Evolutionary conservation across 1,140 invertebrate species (phyloP).

Genomic region (Plutomurus gul): DNA sequence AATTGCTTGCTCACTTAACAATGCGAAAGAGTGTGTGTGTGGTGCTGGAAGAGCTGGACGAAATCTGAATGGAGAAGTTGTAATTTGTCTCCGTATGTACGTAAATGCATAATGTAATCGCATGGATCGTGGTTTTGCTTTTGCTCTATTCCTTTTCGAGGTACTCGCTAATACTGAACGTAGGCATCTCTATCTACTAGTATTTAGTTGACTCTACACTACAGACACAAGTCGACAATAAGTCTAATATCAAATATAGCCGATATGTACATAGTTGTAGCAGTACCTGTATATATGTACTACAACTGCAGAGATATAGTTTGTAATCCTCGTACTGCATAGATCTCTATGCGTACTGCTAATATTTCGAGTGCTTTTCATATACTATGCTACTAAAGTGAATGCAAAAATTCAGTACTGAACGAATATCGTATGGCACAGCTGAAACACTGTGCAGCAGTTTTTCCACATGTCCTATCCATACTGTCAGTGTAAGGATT

Average conservation of each 20-base stretch:
- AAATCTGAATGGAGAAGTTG: slow-evolving; percentile 12
- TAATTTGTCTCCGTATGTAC: slow-evolving; percentile 33
- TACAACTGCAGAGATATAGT: background rate
- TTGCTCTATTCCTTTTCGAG: too few relatives aligned
- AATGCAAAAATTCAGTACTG: slow-evolving; percentile 1
- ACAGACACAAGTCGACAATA: too few relatives aligned
- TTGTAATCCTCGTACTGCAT: too few relatives aligned
- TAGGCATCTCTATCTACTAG: background rate
- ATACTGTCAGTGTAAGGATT: background rate
- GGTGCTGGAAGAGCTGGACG: slow-evolving; percentile 14
- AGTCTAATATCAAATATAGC: too few relatives aligned
- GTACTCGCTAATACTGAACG: too few relatives aligned
- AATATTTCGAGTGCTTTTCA: too few relatives aligned
- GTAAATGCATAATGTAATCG: slow-evolving; percentile 29
- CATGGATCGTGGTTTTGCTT: background rate
- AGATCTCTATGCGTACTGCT: too few relatives aligned
- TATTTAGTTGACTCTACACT: background rate
- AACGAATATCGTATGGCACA: background rate
- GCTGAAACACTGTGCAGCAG: background rate
- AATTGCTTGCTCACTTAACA: background rate
- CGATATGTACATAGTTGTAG: background rate
- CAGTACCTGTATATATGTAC: background rate
- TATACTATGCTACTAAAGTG: background rate
- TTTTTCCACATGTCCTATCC: background rate
- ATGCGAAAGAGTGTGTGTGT: too few relatives aligned